These are phyloP conservation scores for Patella depressa DNA, from an alignment of 2,888 invertebrate species.

Conservation along the genomic window DNA sequence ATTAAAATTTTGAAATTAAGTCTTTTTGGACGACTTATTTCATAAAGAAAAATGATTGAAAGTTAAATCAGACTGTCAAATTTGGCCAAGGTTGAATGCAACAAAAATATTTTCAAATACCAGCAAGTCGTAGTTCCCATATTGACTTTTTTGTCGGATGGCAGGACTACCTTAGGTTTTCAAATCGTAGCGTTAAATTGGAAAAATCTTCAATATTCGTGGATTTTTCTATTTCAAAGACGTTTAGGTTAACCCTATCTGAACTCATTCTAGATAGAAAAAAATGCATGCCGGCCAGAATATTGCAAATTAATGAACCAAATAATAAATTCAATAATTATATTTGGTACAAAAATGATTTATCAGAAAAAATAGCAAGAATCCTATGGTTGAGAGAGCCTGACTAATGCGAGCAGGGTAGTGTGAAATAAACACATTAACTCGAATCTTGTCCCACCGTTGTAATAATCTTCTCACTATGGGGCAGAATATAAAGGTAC, in stretches of 20 bases:
- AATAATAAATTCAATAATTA: constrained; percentile 46
- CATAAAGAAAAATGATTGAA: neutral
- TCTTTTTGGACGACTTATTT: too few relatives aligned
- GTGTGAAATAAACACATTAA: constrained; percentile 43
- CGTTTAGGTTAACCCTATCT: constrained; percentile 4
- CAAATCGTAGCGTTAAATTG: constrained; percentile 9
- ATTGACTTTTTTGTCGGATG: constrained; percentile 3
- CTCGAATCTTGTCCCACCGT: constrained; percentile 21
- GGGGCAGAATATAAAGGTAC: neutral
- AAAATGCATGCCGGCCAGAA: constrained; percentile 19
- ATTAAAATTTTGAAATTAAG: too few relatives aligned
- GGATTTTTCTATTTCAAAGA: constrained; percentile 10
- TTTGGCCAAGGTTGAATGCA: neutral
- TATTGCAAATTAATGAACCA: constrained; percentile 43
- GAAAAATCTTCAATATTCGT: constrained; percentile 5
- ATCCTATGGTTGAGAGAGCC: constrained; percentile 26
- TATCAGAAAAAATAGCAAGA: constrained; percentile 31
- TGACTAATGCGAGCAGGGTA: constrained; percentile 21
- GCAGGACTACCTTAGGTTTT: neutral
- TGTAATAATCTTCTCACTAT: constrained; percentile 13
- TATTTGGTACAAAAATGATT: constrained; percentile 42
- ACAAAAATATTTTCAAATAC: constrained; percentile 10
- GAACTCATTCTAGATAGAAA: constrained; percentile 1
- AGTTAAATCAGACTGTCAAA: constrained; percentile 1
- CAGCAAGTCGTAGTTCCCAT: neutral